Percentiles rank a stretch among this genome's conserved stretches.
phyloP scores from a whole-genome alignment of 2,797 vertebrate genomes.

The Gymnopithys bicolor region DNA sequence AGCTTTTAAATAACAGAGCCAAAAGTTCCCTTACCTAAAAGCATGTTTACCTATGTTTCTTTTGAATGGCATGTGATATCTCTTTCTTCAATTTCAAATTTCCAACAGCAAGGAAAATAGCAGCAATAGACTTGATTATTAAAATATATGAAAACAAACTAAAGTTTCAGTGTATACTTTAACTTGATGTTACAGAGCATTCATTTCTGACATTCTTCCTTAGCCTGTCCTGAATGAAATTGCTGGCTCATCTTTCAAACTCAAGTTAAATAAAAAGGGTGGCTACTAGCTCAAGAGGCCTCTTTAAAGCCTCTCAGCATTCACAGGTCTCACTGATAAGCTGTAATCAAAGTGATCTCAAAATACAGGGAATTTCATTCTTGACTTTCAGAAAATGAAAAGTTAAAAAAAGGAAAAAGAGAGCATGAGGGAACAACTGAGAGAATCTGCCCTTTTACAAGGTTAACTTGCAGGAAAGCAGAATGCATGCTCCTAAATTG shows the following conservation, averaged over 20 bases:
- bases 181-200: neutral
- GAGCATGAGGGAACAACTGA: neutral
- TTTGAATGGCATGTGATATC: neutral
- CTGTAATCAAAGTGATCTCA: neutral
- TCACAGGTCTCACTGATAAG: neutral
- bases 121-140: neutral
- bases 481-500: neutral
- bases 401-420: neutral
- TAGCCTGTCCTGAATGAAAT: neutral
- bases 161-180: neutral
- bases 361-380: neutral
- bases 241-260: neutral
- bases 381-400: neutral
- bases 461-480: neutral
- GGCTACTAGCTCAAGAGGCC: neutral
- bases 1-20: slow-evolving; percentile 28
- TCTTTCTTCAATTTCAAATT: neutral
- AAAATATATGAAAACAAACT: neutral
- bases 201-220: neutral
- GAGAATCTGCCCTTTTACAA: neutral
- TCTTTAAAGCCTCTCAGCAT: neutral
- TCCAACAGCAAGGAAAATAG: neutral
- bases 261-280: neutral
- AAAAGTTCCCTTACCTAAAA: neutral
- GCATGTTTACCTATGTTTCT: neutral